Percentiles rank a stretch among this genome's conserved stretches.
Conservation (phyloP, 2,113 vertebrate genomes). For the Chrysochloris asiatica region DNA sequence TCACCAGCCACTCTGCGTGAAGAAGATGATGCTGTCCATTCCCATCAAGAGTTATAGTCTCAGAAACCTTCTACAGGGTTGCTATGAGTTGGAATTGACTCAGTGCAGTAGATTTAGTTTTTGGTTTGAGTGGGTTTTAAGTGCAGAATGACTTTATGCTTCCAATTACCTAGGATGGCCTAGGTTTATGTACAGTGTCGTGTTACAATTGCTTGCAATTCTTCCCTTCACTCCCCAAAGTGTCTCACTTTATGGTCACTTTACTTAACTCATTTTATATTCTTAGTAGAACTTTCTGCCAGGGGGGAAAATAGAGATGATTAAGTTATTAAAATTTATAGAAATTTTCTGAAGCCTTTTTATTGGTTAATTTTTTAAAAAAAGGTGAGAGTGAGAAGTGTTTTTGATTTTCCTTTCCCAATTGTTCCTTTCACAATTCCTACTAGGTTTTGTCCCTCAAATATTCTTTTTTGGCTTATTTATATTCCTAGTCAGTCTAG, state of each 20-base stretch:
- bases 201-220: not conserved
- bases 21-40: too few species aligned
- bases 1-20: too few species aligned
- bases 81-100: not conserved
- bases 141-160: not conserved
- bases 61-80: too few species aligned
- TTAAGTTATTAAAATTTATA: not conserved
- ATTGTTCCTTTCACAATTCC: not conserved
- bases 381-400: not conserved
- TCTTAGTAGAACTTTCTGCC: not conserved
- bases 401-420: not conserved
- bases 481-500: not conserved
- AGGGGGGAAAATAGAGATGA: not conserved
- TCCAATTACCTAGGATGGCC: not conserved
- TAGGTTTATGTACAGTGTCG: not conserved
- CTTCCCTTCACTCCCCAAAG: not conserved
- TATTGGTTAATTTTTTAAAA: not conserved
- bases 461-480: not conserved
- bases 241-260: not conserved
- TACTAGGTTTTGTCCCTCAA: not conserved
- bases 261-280: not conserved
- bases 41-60: too few species aligned
- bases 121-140: not conserved
- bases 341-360: not conserved
- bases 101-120: not conserved